phyloP scores from a whole-genome alignment of 2,888 invertebrate genomes.

The Catocala sponsa region DNA sequence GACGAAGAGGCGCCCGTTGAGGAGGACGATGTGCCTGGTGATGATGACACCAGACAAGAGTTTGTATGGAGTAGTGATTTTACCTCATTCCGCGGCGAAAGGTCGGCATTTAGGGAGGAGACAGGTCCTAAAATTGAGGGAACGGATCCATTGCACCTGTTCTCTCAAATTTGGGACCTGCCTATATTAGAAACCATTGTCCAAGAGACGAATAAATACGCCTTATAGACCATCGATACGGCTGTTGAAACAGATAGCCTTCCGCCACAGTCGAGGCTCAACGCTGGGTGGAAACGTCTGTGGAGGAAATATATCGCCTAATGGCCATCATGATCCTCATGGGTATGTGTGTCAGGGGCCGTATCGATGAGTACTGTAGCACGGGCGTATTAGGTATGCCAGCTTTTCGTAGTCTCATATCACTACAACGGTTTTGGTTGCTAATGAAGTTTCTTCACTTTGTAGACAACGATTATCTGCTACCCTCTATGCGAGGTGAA shows the following conservation, averaged over 20 bases:
- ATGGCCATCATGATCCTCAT: slow-evolving; percentile 18
- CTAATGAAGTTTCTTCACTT: slow-evolving; percentile 28
- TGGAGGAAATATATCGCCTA: background rate
- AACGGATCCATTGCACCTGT: slow-evolving; percentile 1
- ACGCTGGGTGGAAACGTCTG: slow-evolving; percentile 18
- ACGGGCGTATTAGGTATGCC: slow-evolving; percentile 26
- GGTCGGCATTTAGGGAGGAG: slow-evolving; percentile 7
- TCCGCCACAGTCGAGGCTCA: slow-evolving; percentile 5
- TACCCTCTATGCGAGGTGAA: background rate
- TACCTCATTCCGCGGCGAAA: slow-evolving; percentile 8
- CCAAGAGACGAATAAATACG: slow-evolving; percentile 18
- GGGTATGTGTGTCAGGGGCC: slow-evolving; percentile 19
- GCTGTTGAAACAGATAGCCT: slow-evolving; percentile 6
- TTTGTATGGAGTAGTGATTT: background rate
- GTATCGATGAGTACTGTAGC: slow-evolving; percentile 30
- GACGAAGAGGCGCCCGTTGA: background rate
- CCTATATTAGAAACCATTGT: slow-evolving; percentile 16
- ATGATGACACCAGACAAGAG: background rate
- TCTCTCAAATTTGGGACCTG: slow-evolving; percentile 19
- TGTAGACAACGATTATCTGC: slow-evolving; percentile 4
- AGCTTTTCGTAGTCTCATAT: slow-evolving; percentile 24
- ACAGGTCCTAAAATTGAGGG: slow-evolving; percentile 1
- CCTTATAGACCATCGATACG: slow-evolving; percentile 6
- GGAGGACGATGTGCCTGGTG: background rate
- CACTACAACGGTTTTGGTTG: slow-evolving; percentile 22